Evolutionary conservation across 1,140 invertebrate species (phyloP), one percentile per base, ranked within the genome.

Genomic region (Episyrphus balteatus): DNA sequence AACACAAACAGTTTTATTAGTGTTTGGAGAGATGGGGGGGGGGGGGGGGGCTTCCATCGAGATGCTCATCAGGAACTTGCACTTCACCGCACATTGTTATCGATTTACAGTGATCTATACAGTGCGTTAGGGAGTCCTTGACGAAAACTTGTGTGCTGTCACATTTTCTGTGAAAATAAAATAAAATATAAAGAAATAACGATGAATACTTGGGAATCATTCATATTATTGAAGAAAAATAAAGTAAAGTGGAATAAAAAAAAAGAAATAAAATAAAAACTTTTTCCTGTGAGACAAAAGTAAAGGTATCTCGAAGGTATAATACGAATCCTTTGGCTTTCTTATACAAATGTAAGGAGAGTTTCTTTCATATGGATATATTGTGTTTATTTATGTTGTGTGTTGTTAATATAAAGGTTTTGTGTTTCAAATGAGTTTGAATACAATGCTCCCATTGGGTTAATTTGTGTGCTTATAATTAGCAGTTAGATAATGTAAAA

Each of bases 1-100:
- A 41, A 37, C 36, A 15, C 32, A 34, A 54, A 8, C 8, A 33
- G 14, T 21, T 26, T 26, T 26, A 26, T 26, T 26, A 42, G 10
- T 2, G 32, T 42, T 10, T n/a, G 39, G 18, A 19, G 5, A 19
- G 14, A 41, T 17, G 39, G 10, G 6, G 3, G 38, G 3, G 18
- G 6, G 5, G 6, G 14, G 6, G 3, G n/a, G 14, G 6, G 77
- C 80, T 81, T 72, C 92, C 91, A 66, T 95, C 89, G 39, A 98
- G 77, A 75, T 97, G 93, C 41, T 86, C 76, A 57, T 90, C 82
- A 1, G 93, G 93, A 9, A 98, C 91, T 53, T 76, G 73, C 6
- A 96, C 89, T 69, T 98, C 93, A 0, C 94, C 94, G 69, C 94
- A 98, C 78, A 88, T 87, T 0, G 93, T 97, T 40, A 76, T 78